Percentiles rank a stretch among this genome's conserved stretches.
These are phyloP conservation scores for Labeo calbasu DNA, from an alignment of 2,797 vertebrate genomes.

Conservation along the genomic window DNA sequence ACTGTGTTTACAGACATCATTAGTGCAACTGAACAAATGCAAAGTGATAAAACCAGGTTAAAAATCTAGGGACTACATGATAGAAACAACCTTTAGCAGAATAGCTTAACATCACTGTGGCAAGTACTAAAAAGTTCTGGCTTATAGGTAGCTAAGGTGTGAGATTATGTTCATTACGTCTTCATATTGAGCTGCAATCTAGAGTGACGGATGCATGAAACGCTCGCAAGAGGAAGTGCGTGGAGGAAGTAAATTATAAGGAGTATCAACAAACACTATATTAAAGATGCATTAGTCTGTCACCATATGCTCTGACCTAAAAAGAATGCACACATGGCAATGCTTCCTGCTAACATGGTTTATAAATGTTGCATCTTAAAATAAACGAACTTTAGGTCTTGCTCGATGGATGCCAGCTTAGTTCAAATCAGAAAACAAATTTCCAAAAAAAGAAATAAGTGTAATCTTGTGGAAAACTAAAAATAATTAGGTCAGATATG, in stretches of 20 bases:
- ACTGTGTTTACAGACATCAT: neutral
- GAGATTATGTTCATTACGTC: neutral
- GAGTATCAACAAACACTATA: slow-evolving; percentile 30
- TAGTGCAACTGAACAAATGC: neutral
- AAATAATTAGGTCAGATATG: slow-evolving; percentile 17
- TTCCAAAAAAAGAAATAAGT: neutral
- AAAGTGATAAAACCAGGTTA: neutral
- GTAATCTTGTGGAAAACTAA: neutral
- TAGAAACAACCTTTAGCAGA: neutral
- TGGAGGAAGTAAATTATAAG: slow-evolving; percentile 47
- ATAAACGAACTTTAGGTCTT: neutral
- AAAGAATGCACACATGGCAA: neutral
- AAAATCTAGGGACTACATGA: neutral
- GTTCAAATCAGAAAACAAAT: neutral
- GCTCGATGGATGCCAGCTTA: neutral
- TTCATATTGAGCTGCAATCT: neutral
- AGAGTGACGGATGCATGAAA: slow-evolving; percentile 2
- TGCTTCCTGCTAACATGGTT: neutral
- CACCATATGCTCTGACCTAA: slow-evolving; percentile 5
- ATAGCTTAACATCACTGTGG: neutral
- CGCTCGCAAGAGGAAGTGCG: slow-evolving; percentile 43
- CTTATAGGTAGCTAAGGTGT: neutral
- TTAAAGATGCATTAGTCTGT: slow-evolving; percentile 35
- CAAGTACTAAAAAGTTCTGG: neutral
- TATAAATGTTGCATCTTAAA: slow-evolving; percentile 25